phyloP scores from a whole-genome alignment of 1,140 invertebrate genomes.

The Archivesica marissinica region DNA sequence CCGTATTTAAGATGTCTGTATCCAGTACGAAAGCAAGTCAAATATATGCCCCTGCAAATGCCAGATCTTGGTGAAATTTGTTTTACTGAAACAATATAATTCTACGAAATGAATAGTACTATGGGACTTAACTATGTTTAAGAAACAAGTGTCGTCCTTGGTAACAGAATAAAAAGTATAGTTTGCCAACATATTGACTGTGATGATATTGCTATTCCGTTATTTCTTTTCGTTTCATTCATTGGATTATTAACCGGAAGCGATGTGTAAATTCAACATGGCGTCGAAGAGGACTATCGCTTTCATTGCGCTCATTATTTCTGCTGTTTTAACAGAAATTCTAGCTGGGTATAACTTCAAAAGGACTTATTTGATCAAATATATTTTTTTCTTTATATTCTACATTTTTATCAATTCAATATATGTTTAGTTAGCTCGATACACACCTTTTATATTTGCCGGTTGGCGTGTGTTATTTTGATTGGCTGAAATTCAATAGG shows the following conservation, averaged over 20 bases:
- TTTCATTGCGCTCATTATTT: constrained; percentile 65
- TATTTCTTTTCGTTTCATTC: no score
- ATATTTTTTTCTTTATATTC: neutral
- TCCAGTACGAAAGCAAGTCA: no score
- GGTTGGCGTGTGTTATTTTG: constrained; percentile 54
- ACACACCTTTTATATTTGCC: constrained; percentile 28
- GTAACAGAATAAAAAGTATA: no score
- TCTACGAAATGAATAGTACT: no score
- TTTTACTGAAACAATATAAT: no score
- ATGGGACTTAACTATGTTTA: no score
- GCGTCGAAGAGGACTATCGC: constrained; percentile 70
- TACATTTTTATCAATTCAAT: neutral
- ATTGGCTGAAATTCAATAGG: constrained; percentile 59
- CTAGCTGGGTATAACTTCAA: constrained; percentile 73
- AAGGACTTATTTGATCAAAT: constrained; percentile 6
- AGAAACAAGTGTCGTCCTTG: no score
- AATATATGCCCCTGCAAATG: no score
- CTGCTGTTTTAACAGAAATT: constrained; percentile 73
- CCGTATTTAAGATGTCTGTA: no score
- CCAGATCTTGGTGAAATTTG: no score
- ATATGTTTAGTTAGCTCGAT: neutral
- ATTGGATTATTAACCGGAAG: constrained; percentile 23
- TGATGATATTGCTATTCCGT: no score
- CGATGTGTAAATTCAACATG: constrained; percentile 64
- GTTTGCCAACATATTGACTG: no score